Evolutionary conservation across 2,888 invertebrate species (phyloP).

Genomic region (Dasysyrphus tricinctus): DNA sequence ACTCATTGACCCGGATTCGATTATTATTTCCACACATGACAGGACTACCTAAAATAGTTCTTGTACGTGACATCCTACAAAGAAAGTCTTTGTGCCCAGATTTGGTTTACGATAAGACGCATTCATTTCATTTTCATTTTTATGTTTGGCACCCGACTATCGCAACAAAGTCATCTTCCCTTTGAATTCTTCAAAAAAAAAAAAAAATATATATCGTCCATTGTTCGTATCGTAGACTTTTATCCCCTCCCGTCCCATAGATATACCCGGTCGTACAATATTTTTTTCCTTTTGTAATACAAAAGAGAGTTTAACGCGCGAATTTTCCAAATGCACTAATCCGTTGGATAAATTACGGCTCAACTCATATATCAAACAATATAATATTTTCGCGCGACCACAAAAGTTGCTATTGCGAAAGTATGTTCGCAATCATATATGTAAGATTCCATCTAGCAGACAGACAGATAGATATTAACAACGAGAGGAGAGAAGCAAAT

Average conservation of each 20-base stretch:
- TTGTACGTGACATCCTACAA: constrained; percentile 44
- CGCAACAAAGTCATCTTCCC: constrained; percentile 53
- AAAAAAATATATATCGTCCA: constrained; percentile 23
- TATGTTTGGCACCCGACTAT: constrained; percentile 47
- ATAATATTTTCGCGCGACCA: constrained; percentile 56
- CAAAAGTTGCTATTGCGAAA: constrained; percentile 50
- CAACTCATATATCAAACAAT: constrained; percentile 59
- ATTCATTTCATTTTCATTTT: constrained; percentile 56
- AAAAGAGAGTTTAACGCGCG: constrained; percentile 23
- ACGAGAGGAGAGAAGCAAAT: constrained; percentile 10
- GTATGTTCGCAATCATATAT: constrained; percentile 57
- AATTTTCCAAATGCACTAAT: constrained; percentile 62
- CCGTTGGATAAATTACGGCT: constrained; percentile 56
- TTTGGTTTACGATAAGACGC: constrained; percentile 62
- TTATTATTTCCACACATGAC: constrained; percentile 46
- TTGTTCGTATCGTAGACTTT: constrained; percentile 47
- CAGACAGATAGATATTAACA: constrained; percentile 16
- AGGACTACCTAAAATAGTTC: constrained; percentile 48
- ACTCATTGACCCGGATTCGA: constrained; percentile 49
- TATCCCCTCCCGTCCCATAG: background rate
- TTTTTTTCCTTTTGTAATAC: constrained; percentile 38
- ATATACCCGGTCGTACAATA: constrained; percentile 25
- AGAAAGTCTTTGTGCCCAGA: constrained; percentile 49
- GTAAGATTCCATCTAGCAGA: constrained; percentile 2
- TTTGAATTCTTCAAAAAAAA: constrained; percentile 23